Evolutionary conservation across 2,888 invertebrate species (phyloP).

Genomic region (Crossocerus cetratus): DNA sequence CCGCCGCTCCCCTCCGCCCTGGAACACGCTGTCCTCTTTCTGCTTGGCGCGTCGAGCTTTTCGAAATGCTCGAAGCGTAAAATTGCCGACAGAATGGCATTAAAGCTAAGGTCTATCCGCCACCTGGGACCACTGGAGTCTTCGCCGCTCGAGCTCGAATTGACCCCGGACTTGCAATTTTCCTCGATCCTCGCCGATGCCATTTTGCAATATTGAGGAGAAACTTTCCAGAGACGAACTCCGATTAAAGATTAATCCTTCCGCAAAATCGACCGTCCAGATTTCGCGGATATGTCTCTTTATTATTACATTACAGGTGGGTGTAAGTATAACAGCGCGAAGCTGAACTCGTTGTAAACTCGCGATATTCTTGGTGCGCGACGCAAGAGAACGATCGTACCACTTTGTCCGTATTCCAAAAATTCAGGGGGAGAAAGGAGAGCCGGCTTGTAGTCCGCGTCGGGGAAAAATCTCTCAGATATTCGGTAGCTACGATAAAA

Average conservation of each 20-base stretch:
- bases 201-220: too few relatives aligned
- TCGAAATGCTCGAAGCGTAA: slow-evolving; percentile 67
- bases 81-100: slow-evolving; percentile 69
- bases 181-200: background rate
- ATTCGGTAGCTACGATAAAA: slow-evolving; percentile 40
- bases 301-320: too few relatives aligned
- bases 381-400: too few relatives aligned
- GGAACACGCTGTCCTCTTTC: slow-evolving; percentile 1
- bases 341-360: too few relatives aligned
- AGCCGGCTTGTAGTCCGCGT: background rate
- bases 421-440: background rate
- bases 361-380: too few relatives aligned
- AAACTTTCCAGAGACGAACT: too few relatives aligned
- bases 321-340: too few relatives aligned
- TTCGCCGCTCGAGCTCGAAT: background rate
- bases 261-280: too few relatives aligned
- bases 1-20: background rate
- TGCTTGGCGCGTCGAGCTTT: slow-evolving; percentile 55
- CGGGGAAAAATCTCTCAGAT: slow-evolving; percentile 24
- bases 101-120: slow-evolving; percentile 62
- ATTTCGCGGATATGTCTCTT: too few relatives aligned
- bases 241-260: too few relatives aligned
- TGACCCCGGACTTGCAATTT: slow-evolving; percentile 14
- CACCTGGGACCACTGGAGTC: slow-evolving; percentile 46
- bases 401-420: background rate